A percentile compares a stretch with the other conserved stretches of the same genome.
phyloP scores from a whole-genome alignment of 2,888 invertebrate genomes.

The Orthosia cruda region DNA sequence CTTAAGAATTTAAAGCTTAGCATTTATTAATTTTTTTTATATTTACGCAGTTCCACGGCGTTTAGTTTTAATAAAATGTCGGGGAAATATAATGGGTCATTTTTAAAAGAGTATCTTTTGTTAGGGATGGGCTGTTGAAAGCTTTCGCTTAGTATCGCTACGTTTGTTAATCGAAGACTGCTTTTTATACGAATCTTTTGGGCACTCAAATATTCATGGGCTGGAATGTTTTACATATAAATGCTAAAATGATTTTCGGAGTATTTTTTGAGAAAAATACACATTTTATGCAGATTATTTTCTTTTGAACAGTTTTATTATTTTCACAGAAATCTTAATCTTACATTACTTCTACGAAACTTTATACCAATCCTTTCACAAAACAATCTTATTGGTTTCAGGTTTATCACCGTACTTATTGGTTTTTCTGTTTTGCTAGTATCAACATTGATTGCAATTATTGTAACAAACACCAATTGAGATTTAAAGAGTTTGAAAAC shows the following conservation, averaged over 20 bases:
- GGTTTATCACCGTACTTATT: not conserved
- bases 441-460: too few relatives aligned
- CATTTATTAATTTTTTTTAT: slow-evolving; percentile 60
- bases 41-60: slow-evolving; percentile 64
- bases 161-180: slow-evolving; percentile 56
- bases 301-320: slow-evolving; percentile 2
- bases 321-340: not conserved
- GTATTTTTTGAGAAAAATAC: not conserved
- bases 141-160: slow-evolving; percentile 45
- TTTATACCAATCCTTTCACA: not conserved
- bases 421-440: too few relatives aligned
- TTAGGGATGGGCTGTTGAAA: slow-evolving; percentile 54
- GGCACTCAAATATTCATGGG: slow-evolving; percentile 47
- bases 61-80: slow-evolving; percentile 69
- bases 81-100: slow-evolving; percentile 56
- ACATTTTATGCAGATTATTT: not conserved
- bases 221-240: slow-evolving; percentile 48
- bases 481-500: too few relatives aligned
- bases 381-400: too few relatives aligned
- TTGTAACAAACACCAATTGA: too few relatives aligned
- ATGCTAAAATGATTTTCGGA: slow-evolving; percentile 9
- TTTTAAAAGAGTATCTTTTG: slow-evolving; percentile 58
- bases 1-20: slow-evolving; percentile 53
- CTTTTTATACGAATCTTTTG: slow-evolving; percentile 39
- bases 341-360: not conserved